Percentiles rank a stretch among this genome's conserved stretches.
These are phyloP conservation scores for Archocentrus centrarchus DNA, from an alignment of 2,113 vertebrate species.

Conservation along the genomic window DNA sequence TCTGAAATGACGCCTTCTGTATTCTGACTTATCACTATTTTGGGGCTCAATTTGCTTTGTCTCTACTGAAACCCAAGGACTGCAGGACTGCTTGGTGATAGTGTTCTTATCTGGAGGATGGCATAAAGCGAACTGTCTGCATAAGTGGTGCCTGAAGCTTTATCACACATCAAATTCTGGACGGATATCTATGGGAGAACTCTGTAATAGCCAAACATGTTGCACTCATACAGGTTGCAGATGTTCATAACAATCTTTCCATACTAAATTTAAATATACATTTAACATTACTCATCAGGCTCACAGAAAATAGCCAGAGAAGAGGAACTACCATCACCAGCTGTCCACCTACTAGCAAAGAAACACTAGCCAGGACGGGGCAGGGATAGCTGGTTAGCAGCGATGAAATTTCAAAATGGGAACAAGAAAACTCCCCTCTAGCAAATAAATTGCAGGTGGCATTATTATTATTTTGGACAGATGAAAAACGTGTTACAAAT, in stretches of 20 bases:
- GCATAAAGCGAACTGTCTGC: background rate
- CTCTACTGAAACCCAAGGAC: background rate
- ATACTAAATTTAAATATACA: background rate
- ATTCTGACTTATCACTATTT: background rate
- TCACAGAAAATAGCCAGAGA: accelerated
- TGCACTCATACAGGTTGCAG: background rate
- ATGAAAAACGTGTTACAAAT: background rate
- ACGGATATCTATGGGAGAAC: background rate
- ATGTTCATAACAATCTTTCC: background rate
- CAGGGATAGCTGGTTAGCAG: background rate
- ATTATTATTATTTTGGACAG: background rate
- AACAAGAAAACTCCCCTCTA: background rate
- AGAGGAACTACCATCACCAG: slow-evolving; percentile 2
- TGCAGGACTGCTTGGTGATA: background rate
- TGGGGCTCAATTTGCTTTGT: background rate
- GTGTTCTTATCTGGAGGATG: background rate
- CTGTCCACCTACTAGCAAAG: background rate
- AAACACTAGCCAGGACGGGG: background rate
- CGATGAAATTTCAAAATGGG: background rate
- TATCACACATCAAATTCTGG: background rate
- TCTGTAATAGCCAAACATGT: background rate
- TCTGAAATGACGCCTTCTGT: background rate
- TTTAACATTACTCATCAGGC: background rate
- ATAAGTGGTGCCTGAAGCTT: background rate
- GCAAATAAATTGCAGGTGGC: background rate